These are phyloP conservation scores for Penaeus chinensis DNA, from an alignment of 1,140 invertebrate species.

Conservation along the genomic window DNA sequence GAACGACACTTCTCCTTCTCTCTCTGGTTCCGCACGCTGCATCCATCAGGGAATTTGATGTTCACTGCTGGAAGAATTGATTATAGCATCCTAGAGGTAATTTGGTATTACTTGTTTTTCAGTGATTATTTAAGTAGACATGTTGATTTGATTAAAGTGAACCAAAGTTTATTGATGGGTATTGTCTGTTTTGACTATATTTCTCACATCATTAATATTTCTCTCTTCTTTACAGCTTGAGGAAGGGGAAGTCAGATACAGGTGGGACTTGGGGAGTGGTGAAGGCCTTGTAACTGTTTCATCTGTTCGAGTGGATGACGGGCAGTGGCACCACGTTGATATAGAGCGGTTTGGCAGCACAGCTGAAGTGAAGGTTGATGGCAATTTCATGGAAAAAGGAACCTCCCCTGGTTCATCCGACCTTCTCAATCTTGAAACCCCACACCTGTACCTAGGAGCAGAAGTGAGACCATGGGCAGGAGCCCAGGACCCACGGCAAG, in stretches of 20 bases:
- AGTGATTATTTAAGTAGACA: neutral
- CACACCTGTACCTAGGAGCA: constrained; percentile 87
- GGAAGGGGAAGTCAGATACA: constrained; percentile 86
- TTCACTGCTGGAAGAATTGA: constrained; percentile 87
- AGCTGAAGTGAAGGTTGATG: constrained; percentile 83
- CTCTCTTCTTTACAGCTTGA: constrained; percentile 72
- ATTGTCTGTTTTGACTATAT: neutral
- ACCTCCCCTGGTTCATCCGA: constrained; percentile 85
- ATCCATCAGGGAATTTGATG: constrained; percentile 87
- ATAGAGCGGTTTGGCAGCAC: constrained; percentile 83
- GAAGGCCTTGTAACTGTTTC: constrained; percentile 85
- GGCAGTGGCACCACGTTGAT: constrained; percentile 88
- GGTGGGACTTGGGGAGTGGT: constrained; percentile 92
- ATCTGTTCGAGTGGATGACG: constrained; percentile 82
- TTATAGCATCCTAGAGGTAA: constrained; percentile 88
- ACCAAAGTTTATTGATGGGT: neutral
- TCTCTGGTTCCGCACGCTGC: constrained; percentile 84
- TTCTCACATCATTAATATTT: constrained; percentile 35
- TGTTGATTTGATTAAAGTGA: no score
- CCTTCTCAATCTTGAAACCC: constrained; percentile 86
- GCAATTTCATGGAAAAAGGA: constrained; percentile 80
- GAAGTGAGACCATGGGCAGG: constrained; percentile 74
- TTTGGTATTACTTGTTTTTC: constrained; percentile 17
- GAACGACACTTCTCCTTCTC: constrained; percentile 85
- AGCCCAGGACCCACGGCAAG: constrained; percentile 67